Evolutionary conservation across 2,888 invertebrate species (phyloP), one percentile per base, ranked within the genome.

Genomic region (Steinernema carpocapsae): DNA sequence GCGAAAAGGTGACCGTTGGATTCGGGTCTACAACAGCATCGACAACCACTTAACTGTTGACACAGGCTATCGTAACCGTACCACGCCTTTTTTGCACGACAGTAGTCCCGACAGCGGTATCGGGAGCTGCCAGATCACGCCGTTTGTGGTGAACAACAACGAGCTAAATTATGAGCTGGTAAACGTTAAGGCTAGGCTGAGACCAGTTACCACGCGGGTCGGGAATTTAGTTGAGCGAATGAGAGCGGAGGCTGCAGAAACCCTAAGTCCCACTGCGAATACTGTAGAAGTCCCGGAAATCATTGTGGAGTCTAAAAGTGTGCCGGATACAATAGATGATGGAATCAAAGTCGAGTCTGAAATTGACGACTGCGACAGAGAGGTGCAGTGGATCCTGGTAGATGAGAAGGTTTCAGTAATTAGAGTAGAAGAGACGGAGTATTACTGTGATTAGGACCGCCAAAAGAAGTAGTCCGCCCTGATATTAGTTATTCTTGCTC

Each of bases 401-500:
- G 80, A 82, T 45, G 79, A 80, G 52, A 79, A 78, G 72, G 79
- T 79, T 56, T 78, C 82, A 37, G 32, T 82, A 7, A 80, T 82
- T 45, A 77, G 82, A 51, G 75, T 80, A 70, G 79, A 79, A 72
- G 82, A 82, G 72, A 78, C 77, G n/a, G 79, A 78, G 72, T 82
- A 80, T 74, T 78, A 75, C 72, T 52, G 77, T 14, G 77, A 77
- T 10, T 76, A 75, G 71, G 43, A 42, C 72, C 45, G n/a, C n/a
- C n/a, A n/a, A n/a, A 72, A 77, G 74, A 72, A 72, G 73, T 71
- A 48, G 42, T 72, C 48, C 19, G 19, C 6, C 17, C 22, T 26
- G 14, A 12, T 14, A 7, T 14, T 43, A 43, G 43, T 56, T 12
- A 51, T n/a, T 17, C 12, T 56, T 56, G 56, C 26, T 22, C 56